Base-by-base conservation (phyloP, 1,140 invertebrate species). In the Laupala kohalensis region DNA sequence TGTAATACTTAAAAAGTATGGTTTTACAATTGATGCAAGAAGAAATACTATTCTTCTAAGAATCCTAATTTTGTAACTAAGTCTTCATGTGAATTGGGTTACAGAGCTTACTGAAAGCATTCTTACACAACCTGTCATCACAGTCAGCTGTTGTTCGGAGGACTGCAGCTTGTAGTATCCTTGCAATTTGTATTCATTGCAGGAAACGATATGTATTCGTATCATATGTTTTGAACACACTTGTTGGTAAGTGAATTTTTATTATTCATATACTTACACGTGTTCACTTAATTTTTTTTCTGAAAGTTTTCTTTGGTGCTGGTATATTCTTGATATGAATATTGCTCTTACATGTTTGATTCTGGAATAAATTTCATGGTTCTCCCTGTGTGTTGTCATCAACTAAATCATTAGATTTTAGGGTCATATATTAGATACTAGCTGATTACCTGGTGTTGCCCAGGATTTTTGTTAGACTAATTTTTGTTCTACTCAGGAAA, bases 51-150 rank as follows among this genome's bases (percentile, higher is more conserved):
- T 6, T 66, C 23, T 15, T 9, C 15, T 15, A 5, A 66, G 23
- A 9, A 5, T 66, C 9, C 6, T 66, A 66, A 66, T 66, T 66
- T 5, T 66, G 23, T 6, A n/a, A n/a, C n/a, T n/a, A n/a, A n/a
- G n/a, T n/a, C n/a, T n/a, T n/a, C n/a, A n/a, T 12, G 23, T 68
- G 23, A 25, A 5, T 27, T 75, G 71, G 76, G n/a, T 78, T 81
- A 25, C 75, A 89, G 86, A 78, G 80, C 25, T 78, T 92, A 53
- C 76, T 90, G 25, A 87, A 87, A 79, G 84, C 86, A 23, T 90
- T 90, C 78, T 80, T 90, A 73, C 81, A 83, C 64, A 90, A 89
- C 79, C 77, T 91, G 30, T 81, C 81, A n/a, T 87, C 85, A 26
- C 77, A 80, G 19, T 84, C 86, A 70, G 84, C 87, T 29, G 82